Conservation (phyloP, 2,888 invertebrate genomes). For the Philaethria dido region DNA sequence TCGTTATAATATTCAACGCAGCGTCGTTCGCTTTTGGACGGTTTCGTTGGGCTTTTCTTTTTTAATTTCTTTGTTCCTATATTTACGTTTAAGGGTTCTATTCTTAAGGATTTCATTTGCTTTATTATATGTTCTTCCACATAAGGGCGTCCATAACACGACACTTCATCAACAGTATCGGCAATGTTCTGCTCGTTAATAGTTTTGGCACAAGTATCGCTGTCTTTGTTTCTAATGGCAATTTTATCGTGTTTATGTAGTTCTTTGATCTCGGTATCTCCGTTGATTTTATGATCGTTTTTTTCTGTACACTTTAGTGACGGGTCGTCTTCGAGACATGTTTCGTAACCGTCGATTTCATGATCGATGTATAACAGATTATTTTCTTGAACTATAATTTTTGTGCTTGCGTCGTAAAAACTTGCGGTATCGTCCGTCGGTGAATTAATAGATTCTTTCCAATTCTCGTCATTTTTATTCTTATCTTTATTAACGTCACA, state of each 20-base stretch:
- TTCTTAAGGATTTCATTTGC: conserved; percentile 77
- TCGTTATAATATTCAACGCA: conserved; percentile 86
- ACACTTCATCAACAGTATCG: conserved; percentile 60
- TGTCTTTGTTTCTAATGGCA: conserved; percentile 67
- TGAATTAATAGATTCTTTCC: conserved; percentile 73
- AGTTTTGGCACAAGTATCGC: conserved; percentile 66
- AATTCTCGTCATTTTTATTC: conserved; percentile 72
- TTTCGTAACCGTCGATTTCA: conserved; percentile 84
- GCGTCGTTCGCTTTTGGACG: conserved; percentile 67
- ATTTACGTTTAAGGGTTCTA: conserved; percentile 75
- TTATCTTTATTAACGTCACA: conserved; percentile 62
- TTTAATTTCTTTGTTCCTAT: conserved; percentile 62
- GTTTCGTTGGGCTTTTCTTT: conserved; percentile 72
- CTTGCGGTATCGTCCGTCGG: conserved; percentile 62
- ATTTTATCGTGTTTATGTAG: conserved; percentile 73
- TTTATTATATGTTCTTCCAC: conserved; percentile 79
- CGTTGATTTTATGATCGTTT: conserved; percentile 72
- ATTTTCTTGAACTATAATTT: conserved; percentile 71
- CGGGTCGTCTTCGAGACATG: conserved; percentile 85
- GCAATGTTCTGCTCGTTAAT: conserved; percentile 56
- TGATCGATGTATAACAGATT: conserved; percentile 77
- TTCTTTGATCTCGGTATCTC: conserved; percentile 71
- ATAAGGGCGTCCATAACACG: conserved; percentile 65
- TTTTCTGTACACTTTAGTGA: conserved; percentile 64
- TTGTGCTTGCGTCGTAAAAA: conserved; percentile 63